These are phyloP conservation scores for Heliocidaris erythrogramma DNA, from an alignment of 35 echinoderm and acorn worm genomes.

Conservation along the genomic window DNA sequence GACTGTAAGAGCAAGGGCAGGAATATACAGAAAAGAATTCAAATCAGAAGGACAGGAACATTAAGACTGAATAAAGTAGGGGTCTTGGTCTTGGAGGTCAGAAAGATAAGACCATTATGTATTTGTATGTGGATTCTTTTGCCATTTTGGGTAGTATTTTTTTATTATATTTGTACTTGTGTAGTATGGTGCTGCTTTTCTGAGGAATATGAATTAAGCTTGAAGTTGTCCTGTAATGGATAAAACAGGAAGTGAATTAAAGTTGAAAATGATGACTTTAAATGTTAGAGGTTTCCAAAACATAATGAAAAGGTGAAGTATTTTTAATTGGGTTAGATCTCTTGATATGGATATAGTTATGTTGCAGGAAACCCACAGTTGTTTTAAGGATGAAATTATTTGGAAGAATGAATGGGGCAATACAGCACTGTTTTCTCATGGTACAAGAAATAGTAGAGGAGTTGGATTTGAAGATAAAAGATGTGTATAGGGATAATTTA, in stretches of 20 bases:
- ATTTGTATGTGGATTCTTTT: too few relatives aligned
- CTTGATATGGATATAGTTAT: slow-evolving; percentile 19
- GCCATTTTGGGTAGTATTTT: too few relatives aligned
- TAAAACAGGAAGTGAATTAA: too few relatives aligned
- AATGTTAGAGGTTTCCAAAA: not conserved
- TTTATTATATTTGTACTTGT: too few relatives aligned
- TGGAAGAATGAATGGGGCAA: not conserved
- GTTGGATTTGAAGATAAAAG: not conserved
- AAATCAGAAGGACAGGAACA: not conserved
- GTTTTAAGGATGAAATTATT: not conserved
- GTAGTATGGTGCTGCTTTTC: too few relatives aligned
- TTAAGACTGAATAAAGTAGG: too few relatives aligned
- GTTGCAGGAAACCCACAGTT: slow-evolving; percentile 4
- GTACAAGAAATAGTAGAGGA: not conserved
- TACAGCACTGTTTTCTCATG: not conserved
- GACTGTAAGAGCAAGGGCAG: slow-evolving; percentile 58
- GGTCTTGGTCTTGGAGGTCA: too few relatives aligned
- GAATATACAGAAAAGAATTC: not conserved
- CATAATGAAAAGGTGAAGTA: slow-evolving; percentile 15
- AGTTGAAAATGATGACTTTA: not conserved
- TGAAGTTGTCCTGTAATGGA: too few relatives aligned
- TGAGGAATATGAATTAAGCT: too few relatives aligned
- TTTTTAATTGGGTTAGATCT: not conserved
- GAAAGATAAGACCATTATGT: too few relatives aligned
- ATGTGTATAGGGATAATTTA: not conserved